Evolutionary conservation across 1,140 invertebrate genomes (phyloP).

Genomic region (Drosophila neocordata): DNA sequence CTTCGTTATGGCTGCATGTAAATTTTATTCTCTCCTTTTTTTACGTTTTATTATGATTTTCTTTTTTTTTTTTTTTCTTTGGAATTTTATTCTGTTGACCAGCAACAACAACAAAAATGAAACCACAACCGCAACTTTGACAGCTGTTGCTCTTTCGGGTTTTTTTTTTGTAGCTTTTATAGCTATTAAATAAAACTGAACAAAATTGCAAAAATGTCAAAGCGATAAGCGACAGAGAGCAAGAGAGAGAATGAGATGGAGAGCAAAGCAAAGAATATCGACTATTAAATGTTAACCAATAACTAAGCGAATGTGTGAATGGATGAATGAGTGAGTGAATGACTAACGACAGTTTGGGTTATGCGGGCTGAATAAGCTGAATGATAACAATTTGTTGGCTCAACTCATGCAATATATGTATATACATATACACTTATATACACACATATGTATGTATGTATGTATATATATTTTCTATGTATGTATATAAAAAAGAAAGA

Average conservation of each 20-base stretch:
- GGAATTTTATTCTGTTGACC: background rate
- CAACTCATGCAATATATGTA: background rate
- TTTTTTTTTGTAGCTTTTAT: constrained; percentile 13
- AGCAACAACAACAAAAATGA: constrained; percentile 33
- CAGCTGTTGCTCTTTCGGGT: constrained; percentile 60
- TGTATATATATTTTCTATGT: too few relatives aligned
- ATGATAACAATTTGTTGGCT: constrained; percentile 3
- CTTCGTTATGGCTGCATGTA: constrained; percentile 2
- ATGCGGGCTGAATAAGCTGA: constrained; percentile 4
- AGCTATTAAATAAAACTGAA: constrained; percentile 4
- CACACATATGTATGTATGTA: too few relatives aligned
- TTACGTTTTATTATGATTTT: background rate
- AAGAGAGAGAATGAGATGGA: background rate
- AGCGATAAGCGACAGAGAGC: constrained; percentile 31
- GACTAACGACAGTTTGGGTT: constrained; percentile 17
- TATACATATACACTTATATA: too few relatives aligned
- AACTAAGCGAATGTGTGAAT: background rate
- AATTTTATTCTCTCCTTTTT: constrained; percentile 5
- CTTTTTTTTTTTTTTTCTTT: background rate
- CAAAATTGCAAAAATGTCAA: constrained; percentile 20
- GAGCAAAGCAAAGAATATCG: background rate
- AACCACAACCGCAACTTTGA: constrained; percentile 57
- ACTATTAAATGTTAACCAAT: constrained; percentile 4
- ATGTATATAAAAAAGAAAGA: too few relatives aligned
- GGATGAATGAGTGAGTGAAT: background rate